Percentiles rank a stretch among this genome's conserved stretches.
Conservation (phyloP, 2,888 invertebrate genomes). For the Napeogenes sylphis region DNA sequence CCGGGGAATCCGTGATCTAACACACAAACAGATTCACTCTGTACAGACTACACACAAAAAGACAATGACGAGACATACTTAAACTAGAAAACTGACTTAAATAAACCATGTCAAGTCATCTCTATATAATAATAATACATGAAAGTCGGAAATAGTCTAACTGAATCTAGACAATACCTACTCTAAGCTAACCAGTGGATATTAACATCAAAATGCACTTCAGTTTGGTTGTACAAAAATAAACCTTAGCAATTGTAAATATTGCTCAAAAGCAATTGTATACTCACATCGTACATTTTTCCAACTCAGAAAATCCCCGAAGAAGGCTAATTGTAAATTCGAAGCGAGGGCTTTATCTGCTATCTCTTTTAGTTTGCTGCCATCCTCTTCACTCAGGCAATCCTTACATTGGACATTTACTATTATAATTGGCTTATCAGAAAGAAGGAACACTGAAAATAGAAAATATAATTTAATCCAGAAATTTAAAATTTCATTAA, state of each 20-base stretch:
- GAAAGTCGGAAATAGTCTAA: background rate
- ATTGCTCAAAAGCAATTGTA: slow-evolving; percentile 1
- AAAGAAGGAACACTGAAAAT: slow-evolving; percentile 70
- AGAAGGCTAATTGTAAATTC: slow-evolving; percentile 46
- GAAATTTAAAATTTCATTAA: too few relatives aligned
- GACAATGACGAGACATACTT: background rate
- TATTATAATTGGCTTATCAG: slow-evolving; percentile 66
- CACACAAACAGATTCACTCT: background rate
- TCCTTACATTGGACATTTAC: slow-evolving; percentile 64
- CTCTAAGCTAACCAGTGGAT: background rate
- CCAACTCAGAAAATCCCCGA: slow-evolving; percentile 61
- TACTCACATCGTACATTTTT: slow-evolving; percentile 63
- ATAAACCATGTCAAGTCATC: background rate
- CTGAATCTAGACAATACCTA: slow-evolving; percentile 3
- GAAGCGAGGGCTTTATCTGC: slow-evolving; percentile 45
- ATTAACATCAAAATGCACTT: background rate
- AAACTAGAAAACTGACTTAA: background rate
- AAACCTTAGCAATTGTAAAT: background rate
- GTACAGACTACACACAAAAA: background rate
- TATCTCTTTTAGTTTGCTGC: slow-evolving; percentile 38
- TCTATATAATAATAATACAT: background rate
- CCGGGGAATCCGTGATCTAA: too few relatives aligned
- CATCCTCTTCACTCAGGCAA: slow-evolving; percentile 45
- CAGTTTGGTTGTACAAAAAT: background rate
- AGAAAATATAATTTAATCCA: slow-evolving; percentile 15